A percentile compares a stretch with the other conserved stretches of the same genome.
These are phyloP conservation scores for Alethe castanea DNA, from an alignment of 2,113 vertebrate species.

Conservation along the genomic window DNA sequence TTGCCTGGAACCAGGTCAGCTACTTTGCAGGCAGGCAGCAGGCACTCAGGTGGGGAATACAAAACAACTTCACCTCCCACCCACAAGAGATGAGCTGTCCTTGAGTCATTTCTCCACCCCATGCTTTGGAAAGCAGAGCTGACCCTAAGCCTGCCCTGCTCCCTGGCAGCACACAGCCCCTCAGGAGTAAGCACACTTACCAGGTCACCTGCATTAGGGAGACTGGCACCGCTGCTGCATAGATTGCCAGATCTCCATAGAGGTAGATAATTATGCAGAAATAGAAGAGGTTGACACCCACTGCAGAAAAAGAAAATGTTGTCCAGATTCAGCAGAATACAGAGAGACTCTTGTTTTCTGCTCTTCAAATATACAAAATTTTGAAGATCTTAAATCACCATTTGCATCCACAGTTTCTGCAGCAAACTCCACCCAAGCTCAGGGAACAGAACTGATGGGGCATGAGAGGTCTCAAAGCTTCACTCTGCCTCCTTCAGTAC, in stretches of 20 bases:
- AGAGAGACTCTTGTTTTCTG: neutral
- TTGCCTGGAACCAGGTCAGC: neutral
- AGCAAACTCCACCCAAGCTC: neutral
- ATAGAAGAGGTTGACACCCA: slow-evolving; percentile 98
- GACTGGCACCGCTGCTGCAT: slow-evolving; percentile 92
- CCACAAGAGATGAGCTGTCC: neutral
- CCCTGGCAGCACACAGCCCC: neutral
- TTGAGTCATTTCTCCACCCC: neutral
- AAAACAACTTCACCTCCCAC: neutral
- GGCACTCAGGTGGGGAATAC: neutral
- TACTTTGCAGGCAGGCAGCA: neutral
- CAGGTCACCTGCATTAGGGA: slow-evolving; percentile 97
- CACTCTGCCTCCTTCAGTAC: neutral
- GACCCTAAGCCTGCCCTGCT: neutral
- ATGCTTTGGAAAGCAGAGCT: neutral
- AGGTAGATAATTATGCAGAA: slow-evolving; percentile 98
- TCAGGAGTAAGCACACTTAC: slow-evolving; percentile 74
- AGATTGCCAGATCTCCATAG: slow-evolving; percentile 97
- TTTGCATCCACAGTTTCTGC: neutral
- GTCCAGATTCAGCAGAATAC: neutral
- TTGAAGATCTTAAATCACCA: neutral
- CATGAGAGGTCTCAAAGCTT: neutral
- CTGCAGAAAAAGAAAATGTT: slow-evolving; percentile 71
- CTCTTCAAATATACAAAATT: neutral
- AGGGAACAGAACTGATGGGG: neutral